These are phyloP conservation scores for Ciconia maguari DNA, from an alignment of 2,113 vertebrate species.

Conservation along the genomic window DNA sequence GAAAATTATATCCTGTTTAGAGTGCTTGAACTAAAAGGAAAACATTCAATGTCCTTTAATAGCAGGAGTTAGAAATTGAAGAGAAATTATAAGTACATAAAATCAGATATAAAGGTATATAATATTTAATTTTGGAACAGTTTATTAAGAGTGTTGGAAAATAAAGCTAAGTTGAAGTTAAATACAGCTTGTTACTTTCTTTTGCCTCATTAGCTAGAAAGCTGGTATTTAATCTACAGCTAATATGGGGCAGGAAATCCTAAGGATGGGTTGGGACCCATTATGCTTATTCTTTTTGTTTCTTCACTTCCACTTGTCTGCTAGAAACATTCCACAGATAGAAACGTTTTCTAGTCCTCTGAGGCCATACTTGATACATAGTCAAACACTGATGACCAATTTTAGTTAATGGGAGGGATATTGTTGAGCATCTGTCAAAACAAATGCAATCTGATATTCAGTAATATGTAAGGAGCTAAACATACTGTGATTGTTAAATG, in stretches of 20 bases:
- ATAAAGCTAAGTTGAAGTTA: neutral
- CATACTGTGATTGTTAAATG: neutral
- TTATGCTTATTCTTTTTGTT: slow-evolving; percentile 38
- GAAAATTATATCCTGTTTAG: slow-evolving; percentile 38
- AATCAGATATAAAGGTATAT: neutral
- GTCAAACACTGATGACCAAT: neutral
- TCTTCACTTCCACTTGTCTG: slow-evolving; percentile 37
- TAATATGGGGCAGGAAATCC: slow-evolving; percentile 33
- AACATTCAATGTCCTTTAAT: neutral
- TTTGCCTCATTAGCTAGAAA: neutral
- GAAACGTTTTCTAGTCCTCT: neutral
- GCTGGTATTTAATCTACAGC: slow-evolving; percentile 15
- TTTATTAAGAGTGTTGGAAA: neutral
- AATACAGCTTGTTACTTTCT: neutral
- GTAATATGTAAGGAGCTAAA: neutral
- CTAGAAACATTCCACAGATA: neutral
- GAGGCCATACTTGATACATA: neutral
- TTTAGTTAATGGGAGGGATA: neutral
- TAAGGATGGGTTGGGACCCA: slow-evolving; percentile 38
- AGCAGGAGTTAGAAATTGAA: neutral
- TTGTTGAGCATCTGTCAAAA: neutral
- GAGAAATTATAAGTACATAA: neutral
- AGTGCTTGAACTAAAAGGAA: neutral
- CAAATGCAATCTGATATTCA: neutral
- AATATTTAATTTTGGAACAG: neutral